Evolutionary conservation across 2,797 vertebrate genomes (phyloP).

Genomic region (Sebastolobus alascanus): DNA sequence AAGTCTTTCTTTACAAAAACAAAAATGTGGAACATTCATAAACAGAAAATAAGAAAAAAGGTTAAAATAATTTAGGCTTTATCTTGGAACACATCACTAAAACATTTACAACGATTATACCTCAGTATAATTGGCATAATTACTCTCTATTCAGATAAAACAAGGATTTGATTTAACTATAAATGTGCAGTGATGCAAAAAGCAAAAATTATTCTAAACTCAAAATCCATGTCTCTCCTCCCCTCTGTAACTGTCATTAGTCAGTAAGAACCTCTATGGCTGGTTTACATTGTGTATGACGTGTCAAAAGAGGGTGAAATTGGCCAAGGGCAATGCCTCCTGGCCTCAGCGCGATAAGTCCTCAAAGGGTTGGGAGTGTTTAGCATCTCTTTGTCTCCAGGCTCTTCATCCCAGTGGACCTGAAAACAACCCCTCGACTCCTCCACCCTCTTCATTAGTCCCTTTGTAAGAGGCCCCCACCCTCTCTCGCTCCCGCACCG

Average conservation of each 20-base stretch:
- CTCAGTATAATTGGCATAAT: slow-evolving; percentile 29
- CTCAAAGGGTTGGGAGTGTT: slow-evolving; percentile 61
- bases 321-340: slow-evolving; percentile 63
- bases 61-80: not conserved
- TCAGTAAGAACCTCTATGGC: slow-evolving; percentile 23
- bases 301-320: slow-evolving; percentile 50
- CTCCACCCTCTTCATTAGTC: slow-evolving; percentile 64
- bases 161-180: not conserved
- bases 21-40: not conserved
- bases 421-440: slow-evolving; percentile 22
- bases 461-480: slow-evolving; percentile 39
- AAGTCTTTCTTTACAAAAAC: not conserved
- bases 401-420: slow-evolving; percentile 51
- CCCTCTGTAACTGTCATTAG: slow-evolving; percentile 16
- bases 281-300: slow-evolving; percentile 52
- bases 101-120: slow-evolving; percentile 19
- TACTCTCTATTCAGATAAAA: not conserved
- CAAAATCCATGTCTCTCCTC: not conserved
- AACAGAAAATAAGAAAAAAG: not conserved
- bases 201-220: not conserved
- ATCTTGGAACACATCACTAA: slow-evolving; percentile 4
- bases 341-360: slow-evolving; percentile 31
- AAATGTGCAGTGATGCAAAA: not conserved
- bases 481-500: slow-evolving; percentile 1
- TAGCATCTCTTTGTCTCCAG: slow-evolving; percentile 71